Conservation (phyloP, 2,797 vertebrate species). For the Calcarius lapponicus region DNA sequence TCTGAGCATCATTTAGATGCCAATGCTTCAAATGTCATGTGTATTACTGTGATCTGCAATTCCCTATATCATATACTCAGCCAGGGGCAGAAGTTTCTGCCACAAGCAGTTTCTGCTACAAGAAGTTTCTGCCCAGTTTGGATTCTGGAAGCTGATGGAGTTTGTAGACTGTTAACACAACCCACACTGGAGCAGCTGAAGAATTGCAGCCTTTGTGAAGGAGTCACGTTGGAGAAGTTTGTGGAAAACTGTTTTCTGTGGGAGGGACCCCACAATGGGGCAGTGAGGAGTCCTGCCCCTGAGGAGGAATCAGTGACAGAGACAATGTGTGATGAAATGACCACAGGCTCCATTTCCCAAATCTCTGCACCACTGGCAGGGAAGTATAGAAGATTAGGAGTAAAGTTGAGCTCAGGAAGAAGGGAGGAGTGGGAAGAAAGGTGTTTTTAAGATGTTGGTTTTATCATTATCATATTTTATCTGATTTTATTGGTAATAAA, state of each 20-base stretch:
- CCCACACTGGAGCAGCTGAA: not conserved
- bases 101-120: not conserved
- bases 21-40: not conserved
- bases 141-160: not conserved
- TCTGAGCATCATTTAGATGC: not conserved
- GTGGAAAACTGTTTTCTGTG: not conserved
- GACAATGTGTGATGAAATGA: not conserved
- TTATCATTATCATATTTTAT: not conserved
- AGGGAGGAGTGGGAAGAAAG: not conserved
- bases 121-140: not conserved
- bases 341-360: not conserved
- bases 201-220: not conserved
- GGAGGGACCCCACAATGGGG: not conserved
- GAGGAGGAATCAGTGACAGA: not conserved
- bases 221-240: not conserved
- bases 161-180: not conserved
- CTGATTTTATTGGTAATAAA: not conserved
- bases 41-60: not conserved
- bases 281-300: not conserved
- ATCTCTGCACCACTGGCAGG: not conserved
- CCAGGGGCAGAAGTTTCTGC: not conserved
- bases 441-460: not conserved
- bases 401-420: not conserved
- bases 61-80: not conserved
- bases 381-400: not conserved